Conservation (phyloP, 64 coral and sea anemone genomes). For the Porites australiensis region DNA sequence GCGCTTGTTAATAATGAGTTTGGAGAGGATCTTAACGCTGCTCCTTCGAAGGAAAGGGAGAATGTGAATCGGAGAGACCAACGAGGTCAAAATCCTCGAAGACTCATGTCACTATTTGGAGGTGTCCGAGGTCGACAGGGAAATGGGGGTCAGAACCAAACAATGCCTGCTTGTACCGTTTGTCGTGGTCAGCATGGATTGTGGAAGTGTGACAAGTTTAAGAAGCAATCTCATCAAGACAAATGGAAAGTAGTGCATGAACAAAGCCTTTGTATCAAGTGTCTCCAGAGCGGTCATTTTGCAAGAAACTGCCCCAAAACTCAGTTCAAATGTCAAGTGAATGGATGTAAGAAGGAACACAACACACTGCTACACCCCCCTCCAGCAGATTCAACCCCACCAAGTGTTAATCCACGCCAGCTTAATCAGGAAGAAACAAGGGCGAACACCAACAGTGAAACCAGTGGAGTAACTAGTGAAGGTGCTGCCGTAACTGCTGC, state of each 20-base stretch:
- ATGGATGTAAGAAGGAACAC: conserved; percentile 49
- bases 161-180: conserved; percentile 5
- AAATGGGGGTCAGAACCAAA: background rate
- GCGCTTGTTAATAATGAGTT: conserved; percentile 77
- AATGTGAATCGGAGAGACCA: background rate
- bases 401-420: conserved; percentile 6
- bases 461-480: background rate
- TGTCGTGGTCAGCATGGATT: conserved; percentile 60
- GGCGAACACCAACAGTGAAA: background rate
- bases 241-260: conserved; percentile 50
- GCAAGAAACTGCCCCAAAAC: conserved; percentile 34
- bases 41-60: conserved; percentile 5
- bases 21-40: conserved; percentile 42
- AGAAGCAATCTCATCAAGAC: conserved; percentile 40
- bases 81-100: background rate
- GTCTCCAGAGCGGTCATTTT: conserved; percentile 67
- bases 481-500: conserved; percentile 15
- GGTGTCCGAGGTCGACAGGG: background rate
- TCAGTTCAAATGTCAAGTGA: conserved; percentile 52
- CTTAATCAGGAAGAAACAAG: background rate
- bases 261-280: conserved; percentile 74
- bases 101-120: background rate
- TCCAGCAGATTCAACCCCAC: background rate
- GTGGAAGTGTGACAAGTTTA: conserved; percentile 74
- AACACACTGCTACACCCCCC: conserved; percentile 65